Base-by-base conservation (phyloP, 2,113 vertebrate species). In the Cephalophus harveyi region DNA sequence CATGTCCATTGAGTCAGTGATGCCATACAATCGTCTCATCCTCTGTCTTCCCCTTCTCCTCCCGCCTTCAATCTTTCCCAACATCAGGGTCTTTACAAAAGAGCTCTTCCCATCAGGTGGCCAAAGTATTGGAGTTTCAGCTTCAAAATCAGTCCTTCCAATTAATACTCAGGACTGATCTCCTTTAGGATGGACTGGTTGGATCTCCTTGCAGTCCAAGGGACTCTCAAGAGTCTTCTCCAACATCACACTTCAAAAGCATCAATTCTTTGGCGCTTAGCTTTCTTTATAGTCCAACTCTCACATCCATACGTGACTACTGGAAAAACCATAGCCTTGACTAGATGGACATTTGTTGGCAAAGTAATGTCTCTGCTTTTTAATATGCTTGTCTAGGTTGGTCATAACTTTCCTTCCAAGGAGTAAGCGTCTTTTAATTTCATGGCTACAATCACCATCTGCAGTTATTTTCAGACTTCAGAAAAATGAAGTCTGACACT, bases 241-340 rank as follows among this genome's bases (percentile, higher is more conserved):
- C 33, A 67, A 9, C 62, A n/a, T 3, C 33, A 67, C 33, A 67
- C 1, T 67, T 67, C 16, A 67, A n/a, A 67, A 16, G 33, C 33
- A n/a, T 67, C 62, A 64, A 33, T n/a, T n/a, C 33, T n/a, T 67
- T 0, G 2, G 16, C 0, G 0, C 16, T n/a, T 15, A n/a, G 33
- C 33, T 17, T n/a, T 64, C 62, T 64, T 67, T 9, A 19, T 9
- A 19, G 33, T 67, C 33, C 62, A 67, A 3, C 33, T 67, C 62
- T 67, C 33, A 19, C 16, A 67, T 67, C 33, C 33, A 67, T n/a
- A 9, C 33, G n/a, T 67, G 33, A 9, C 33, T 4, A n/a, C 33
- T 19, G 62, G 16, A 67, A 67, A 67, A 67, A n/a, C 7, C 33
- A 10, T 9, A n/a, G 33, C 62, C 33, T 67, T 67, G 33, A 67